phyloP scores from a whole-genome alignment of 1,140 invertebrate species.

The Drosophila sucinea region DNA sequence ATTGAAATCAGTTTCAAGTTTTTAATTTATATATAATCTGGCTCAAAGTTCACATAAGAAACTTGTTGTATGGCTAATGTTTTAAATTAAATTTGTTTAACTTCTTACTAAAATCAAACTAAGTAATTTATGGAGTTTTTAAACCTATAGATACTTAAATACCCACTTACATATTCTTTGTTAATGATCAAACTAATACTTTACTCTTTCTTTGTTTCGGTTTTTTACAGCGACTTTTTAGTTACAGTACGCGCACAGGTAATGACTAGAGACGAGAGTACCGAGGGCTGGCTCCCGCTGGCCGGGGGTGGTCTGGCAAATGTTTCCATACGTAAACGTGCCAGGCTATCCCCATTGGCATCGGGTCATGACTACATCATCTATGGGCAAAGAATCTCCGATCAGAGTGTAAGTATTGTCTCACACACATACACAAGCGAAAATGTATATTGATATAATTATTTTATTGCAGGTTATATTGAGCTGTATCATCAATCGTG shows the following conservation, averaged over 20 bases:
- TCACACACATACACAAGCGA: too few species aligned
- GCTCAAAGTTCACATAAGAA: too few species aligned
- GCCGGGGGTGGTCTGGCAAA: slow-evolving; percentile 96
- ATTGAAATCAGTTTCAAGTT: too few species aligned
- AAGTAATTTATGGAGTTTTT: too few species aligned
- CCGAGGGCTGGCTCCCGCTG: slow-evolving; percentile 97
- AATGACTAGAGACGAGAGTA: slow-evolving; percentile 98
- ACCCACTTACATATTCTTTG: too few species aligned
- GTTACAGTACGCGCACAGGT: slow-evolving; percentile 98
- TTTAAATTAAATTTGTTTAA: too few species aligned
- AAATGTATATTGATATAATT: not conserved
- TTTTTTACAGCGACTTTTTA: slow-evolving; percentile 93
- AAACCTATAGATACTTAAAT: too few species aligned
- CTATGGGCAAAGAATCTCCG: slow-evolving; percentile 94
- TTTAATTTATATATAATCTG: too few species aligned
- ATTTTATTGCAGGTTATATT: slow-evolving; percentile 89
- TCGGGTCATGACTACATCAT: slow-evolving; percentile 92
- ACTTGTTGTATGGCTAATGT: too few species aligned
- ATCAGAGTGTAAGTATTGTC: slow-evolving; percentile 89
- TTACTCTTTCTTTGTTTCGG: slow-evolving; percentile 30
- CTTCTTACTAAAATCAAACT: too few species aligned
- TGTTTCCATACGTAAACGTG: slow-evolving; percentile 92
- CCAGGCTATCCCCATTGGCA: slow-evolving; percentile 83
- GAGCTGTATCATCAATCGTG: slow-evolving; percentile 97
- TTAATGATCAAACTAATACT: slow-evolving; percentile 14